Base-by-base conservation (phyloP, 1,140 invertebrate genomes). In the Drosophila subpulchrella region DNA sequence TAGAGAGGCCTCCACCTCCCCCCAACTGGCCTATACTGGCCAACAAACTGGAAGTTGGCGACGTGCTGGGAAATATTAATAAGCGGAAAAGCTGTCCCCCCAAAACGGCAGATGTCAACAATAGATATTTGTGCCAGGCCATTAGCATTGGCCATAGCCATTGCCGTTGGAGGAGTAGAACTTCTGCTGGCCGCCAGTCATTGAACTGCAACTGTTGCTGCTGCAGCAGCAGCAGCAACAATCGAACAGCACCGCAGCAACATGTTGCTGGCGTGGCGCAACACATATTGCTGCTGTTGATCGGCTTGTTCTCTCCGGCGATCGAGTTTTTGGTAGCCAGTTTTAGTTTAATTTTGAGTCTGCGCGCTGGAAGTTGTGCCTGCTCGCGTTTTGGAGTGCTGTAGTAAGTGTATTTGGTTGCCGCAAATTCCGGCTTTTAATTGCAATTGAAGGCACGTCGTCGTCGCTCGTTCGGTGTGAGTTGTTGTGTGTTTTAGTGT, bases 31-130 rank as follows among this genome's bases (percentile, higher is more conserved):
- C 54, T 47, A 30, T 5, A 46, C n/a, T 24, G 50, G 5, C n/a
- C 10, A 34, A 3, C 13, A 34, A 51, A 51, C 24, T 46, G 59
- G 42, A 47, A 48, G 65, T 84, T 76, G 51, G 51, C 79, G 42
- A 86, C 83, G 83, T 86, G 83, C 79, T 73, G 53, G 84, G 83
- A 83, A 86, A 86, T 76, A 76, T 88, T 86, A 88, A 86, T 86
- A 86, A 83, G 83, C 83, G 83, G 84, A 86, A 86, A 83, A 82
- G 71, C 83, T 76, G 76, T 72, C 62, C 48, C 48, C 55, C 56
- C 39, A 20, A 44, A 67, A 62, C 74, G 79, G 57, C 48, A 63
- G 65, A 81, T 75, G 73, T 67, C 60, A 54, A 39, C 46, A 42
- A 75, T 75, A 71, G 79, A 62, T 77, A 88, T 88, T 83, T 88